Evolutionary conservation across 2,888 invertebrate species (phyloP), one percentile per base, ranked within the genome.

Genomic region (Brachycybe producta): DNA sequence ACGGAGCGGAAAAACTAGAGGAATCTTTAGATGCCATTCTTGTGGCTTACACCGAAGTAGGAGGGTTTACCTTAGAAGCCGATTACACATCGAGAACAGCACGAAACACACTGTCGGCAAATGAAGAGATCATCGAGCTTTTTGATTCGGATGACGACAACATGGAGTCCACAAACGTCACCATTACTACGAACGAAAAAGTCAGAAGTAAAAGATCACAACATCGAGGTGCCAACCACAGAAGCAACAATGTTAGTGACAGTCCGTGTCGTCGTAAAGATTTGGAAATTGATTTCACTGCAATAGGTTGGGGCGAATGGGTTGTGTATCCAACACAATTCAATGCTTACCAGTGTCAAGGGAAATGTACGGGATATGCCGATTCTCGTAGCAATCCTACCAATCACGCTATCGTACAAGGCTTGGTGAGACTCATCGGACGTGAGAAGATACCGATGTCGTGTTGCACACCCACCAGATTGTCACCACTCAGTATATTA

Each of bases 371-470:
- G 3, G 45, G 36, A 1, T 51, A 36, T 27, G 21, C 44, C 5
- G 38, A 43, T 19, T 35, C 51, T 19, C n/a, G 39, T 1, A 26
- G 26, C n/a, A 45, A 45, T 21, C 38, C 26, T 4, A 36, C 51
- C 17, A 51, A 45, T 38, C 51, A 51, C 38, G 51, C 51, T 5
- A 28, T 51, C n/a, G 38, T 51, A 13, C 51, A 51, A 15, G 35
- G 45, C 3, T 38, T 51, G 28, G 38, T 36, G 13, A 1, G 45
- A 8, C 23, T 51, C 15, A 23, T 47, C 15, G 13, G 21, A 3
- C 11, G 39, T 3, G 15, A 11, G n/a, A 39, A 38, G 3, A 47
- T 47, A 7, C 50, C 50, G 2, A 27, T 19, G 11, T 26, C 50
- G 3, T 50, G 50, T 35, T 50, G 50, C 36, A 50, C 36, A 2